phyloP scores from a whole-genome alignment of 2,888 invertebrate species.

The Oligia latruncula region DNA sequence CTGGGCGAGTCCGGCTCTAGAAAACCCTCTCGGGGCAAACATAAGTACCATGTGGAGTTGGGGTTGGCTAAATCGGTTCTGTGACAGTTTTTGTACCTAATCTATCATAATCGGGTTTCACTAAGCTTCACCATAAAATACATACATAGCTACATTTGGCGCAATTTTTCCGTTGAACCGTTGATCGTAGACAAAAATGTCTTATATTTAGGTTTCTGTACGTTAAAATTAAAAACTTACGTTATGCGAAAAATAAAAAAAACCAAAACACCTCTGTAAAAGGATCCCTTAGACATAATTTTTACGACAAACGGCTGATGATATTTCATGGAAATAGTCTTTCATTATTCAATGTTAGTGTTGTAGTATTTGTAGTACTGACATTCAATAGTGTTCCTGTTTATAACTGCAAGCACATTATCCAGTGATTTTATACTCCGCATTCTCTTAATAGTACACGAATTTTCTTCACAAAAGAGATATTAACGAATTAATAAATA shows the following conservation, averaged over 20 bases:
- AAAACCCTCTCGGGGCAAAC: background rate
- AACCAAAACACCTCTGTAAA: too few relatives aligned
- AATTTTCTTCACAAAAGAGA: background rate
- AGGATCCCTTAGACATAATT: too few relatives aligned
- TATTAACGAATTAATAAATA: conserved; percentile 27
- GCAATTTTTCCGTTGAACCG: too few relatives aligned
- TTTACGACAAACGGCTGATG: too few relatives aligned
- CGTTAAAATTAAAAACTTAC: background rate
- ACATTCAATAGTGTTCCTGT: background rate
- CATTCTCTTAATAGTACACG: background rate
- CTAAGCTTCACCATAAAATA: too few relatives aligned
- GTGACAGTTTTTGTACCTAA: background rate
- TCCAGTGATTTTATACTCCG: background rate
- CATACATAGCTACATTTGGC: too few relatives aligned
- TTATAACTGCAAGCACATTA: background rate
- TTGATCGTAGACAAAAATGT: background rate
- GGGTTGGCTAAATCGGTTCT: background rate
- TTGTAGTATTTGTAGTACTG: background rate
- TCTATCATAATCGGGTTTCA: too few relatives aligned
- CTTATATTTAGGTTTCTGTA: background rate
- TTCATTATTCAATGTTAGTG: too few relatives aligned
- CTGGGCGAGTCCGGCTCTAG: background rate
- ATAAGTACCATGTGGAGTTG: background rate
- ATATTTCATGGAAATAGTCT: too few relatives aligned
- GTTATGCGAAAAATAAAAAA: too few relatives aligned